Base-by-base conservation (phyloP, 2,113 vertebrate species). In the Pagrus major region DNA sequence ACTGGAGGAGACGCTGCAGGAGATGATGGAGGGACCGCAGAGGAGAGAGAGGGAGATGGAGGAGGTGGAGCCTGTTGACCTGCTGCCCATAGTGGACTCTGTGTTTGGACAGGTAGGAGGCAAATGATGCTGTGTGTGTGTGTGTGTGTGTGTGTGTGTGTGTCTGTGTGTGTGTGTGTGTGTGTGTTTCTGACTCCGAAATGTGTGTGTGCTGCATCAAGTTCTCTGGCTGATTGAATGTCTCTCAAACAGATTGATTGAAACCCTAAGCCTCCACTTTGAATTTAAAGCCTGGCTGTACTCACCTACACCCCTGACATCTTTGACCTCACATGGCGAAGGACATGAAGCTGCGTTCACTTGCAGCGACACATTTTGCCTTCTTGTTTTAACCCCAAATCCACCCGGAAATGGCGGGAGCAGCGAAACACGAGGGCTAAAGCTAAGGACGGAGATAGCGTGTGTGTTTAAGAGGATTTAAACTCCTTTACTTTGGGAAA, bases 41-140 rank as follows among this genome's bases (percentile, higher is more conserved):
- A 82, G 88, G 61, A 72, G 74, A 37, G 81, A 81, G 12, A 70
- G 20, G n/a, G 88, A 81, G 73, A 66, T 59, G 12, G 88, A 90
- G 61, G 88, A 86, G 71, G 78, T 4, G 14, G 83, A 92, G 37
- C 61, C 88, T 1, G 65, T 70, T 0, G 88, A 95, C 69, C 92
- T 95, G 73, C 69, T 85, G 63, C 91, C 93, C 33, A 93, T 95
- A 1, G 92, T 95, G 47, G 86, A 93, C 56, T 93, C 93, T 6
- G 87, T 94, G 81, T 95, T 93, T 52, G 95, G 95, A 84, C 94
- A 93, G 89, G 95, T 95, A 94, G 78, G 94, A 60, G 31, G 6
- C 33, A 16, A 56, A 33, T 37, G 33, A 15, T 11, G 23, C 16
- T 1, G 20, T 54, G 33, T 73, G 63, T 64, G 11, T 16, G 70